Conservation (phyloP, 1,140 invertebrate species). For the Drosophila willistoni region DNA sequence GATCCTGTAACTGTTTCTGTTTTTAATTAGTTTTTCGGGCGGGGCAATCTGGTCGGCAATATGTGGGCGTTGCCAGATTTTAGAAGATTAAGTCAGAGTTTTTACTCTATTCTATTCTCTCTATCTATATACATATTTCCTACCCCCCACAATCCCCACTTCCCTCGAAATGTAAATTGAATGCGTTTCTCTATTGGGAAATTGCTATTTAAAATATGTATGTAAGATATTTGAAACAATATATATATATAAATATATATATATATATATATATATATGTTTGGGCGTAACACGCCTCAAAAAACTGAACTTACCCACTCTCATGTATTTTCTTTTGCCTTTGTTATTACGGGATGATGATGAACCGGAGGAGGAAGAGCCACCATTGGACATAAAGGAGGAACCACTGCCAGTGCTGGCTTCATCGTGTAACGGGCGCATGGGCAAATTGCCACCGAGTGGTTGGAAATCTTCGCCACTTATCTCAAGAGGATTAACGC, state of each 20-base stretch:
- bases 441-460: conserved; percentile 75
- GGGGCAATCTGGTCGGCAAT: background rate
- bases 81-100: conserved; percentile 23
- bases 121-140: background rate
- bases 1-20: background rate
- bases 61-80: conserved; percentile 35
- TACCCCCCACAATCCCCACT: background rate
- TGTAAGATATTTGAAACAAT: conserved; percentile 11
- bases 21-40: conserved; percentile 23
- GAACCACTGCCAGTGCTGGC: conserved; percentile 23
- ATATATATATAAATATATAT: conserved; percentile 3
- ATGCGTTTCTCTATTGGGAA: conserved; percentile 24
- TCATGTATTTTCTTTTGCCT: conserved; percentile 83
- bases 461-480: conserved; percentile 83
- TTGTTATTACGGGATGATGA: conserved; percentile 71
- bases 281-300: background rate
- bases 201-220: conserved; percentile 9
- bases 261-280: conserved; percentile 20
- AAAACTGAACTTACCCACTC: conserved; percentile 79
- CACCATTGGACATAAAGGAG: conserved; percentile 22
- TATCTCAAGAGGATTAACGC: conserved; percentile 90
- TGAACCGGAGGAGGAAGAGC: conserved; percentile 27
- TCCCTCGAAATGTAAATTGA: conserved; percentile 61
- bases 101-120: background rate
- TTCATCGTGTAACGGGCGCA: conserved; percentile 55